Evolutionary conservation across 2,113 vertebrate species (phyloP), one percentile per base, ranked within the genome.

Genomic region (Zingel zingel): DNA sequence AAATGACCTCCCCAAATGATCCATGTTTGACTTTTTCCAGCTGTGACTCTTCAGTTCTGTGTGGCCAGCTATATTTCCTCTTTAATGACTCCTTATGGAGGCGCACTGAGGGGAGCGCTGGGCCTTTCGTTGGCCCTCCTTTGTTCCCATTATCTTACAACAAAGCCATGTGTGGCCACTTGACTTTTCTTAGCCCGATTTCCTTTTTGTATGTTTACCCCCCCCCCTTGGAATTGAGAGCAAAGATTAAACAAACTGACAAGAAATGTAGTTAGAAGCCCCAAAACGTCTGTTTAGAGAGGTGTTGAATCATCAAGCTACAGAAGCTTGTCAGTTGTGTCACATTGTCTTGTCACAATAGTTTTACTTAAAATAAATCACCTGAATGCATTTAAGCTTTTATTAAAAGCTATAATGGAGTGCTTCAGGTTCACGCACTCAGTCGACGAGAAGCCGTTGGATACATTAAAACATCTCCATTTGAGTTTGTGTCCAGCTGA

Each of bases 111-210:
- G 76, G 85, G 88, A 76, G 81, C 63, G 11, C 61, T 13, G 69
- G 84, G 74, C 77, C 88, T 90, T 89, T 86, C 91, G 84, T 88
- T 81, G 76, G 30, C 77, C 71, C 63, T 74, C 0, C 73, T 90
- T 92, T 91, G 89, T 87, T 90, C 78, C 74, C 62, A 78, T 93
- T 88, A 86, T 92, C 76, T 83, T 57, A 3, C n/a, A 50, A 84
- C 75, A 87, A 88, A 87, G 74, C 73, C 86, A 45, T 50, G 50
- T 56, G 76, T 54, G 73, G 74, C 82, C 86, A 83, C 83, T 93
- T 89, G 83, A 86, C 86, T 85, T 76, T 75, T 81, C 30, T 58
- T 51, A 10, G 57, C 27, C 72, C 30, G 18, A 75, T 70, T 86
- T 89, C 59, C 19, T 66, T 64, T 1, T 15, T 19, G 27, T 50